These are phyloP conservation scores for Ophion obscuratus DNA, from an alignment of 2,888 invertebrate genomes.

Conservation along the genomic window DNA sequence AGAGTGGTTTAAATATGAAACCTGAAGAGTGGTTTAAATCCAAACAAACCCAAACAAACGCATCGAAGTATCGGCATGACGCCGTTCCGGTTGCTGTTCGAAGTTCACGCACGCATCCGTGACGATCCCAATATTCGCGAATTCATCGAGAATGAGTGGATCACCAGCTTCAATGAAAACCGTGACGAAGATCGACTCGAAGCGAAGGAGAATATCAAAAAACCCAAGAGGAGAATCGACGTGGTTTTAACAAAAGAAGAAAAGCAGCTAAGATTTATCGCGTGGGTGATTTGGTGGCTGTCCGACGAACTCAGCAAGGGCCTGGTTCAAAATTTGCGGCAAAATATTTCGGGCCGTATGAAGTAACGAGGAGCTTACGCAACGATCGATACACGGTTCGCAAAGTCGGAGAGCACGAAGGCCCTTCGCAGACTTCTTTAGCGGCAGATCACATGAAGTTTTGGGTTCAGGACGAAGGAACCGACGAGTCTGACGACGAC, in stretches of 20 bases:
- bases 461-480: constrained; percentile 23
- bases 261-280: not conserved
- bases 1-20: constrained; percentile 43
- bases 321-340: constrained; percentile 27
- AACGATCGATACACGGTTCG: constrained; percentile 50
- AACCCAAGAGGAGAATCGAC: constrained; percentile 49
- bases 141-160: constrained; percentile 64
- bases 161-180: constrained; percentile 46
- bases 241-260: constrained; percentile 13
- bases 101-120: constrained; percentile 17
- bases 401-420: constrained; percentile 47
- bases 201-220: constrained; percentile 62
- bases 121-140: constrained; percentile 59
- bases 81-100: constrained; percentile 44
- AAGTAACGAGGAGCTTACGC: constrained; percentile 17
- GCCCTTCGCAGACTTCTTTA: constrained; percentile 40
- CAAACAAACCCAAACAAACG: too few relatives aligned
- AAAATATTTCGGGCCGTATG: too few relatives aligned
- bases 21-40: constrained; percentile 46
- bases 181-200: constrained; percentile 50
- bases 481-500: too few relatives aligned
- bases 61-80: constrained; percentile 43
- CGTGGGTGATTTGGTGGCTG: constrained; percentile 25
- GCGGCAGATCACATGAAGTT: constrained; percentile 50
- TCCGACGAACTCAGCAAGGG: constrained; percentile 29